Percentiles rank a stretch among this genome's conserved stretches.
Evolutionary conservation across 1,140 invertebrate genomes (phyloP).

Genomic region (Magallana angulata): DNA sequence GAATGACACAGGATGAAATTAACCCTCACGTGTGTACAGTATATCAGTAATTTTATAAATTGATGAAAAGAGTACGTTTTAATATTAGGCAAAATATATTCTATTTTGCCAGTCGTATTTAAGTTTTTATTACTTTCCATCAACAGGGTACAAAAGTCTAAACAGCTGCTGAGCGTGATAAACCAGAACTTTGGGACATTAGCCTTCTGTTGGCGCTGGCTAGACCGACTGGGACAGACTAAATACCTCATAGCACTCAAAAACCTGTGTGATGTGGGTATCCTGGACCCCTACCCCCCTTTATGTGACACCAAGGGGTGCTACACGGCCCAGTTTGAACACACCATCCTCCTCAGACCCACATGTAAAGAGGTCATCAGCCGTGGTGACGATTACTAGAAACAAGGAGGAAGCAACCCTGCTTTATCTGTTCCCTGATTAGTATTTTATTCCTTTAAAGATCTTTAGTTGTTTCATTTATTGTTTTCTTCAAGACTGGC

Average conservation of each 20-base stretch:
- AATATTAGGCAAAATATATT: too few species aligned
- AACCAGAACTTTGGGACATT: constrained; percentile 99
- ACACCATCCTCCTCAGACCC: constrained; percentile 97
- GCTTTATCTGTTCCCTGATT: background rate
- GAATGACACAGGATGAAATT: too few species aligned
- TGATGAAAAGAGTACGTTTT: too few species aligned
- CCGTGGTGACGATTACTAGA: constrained; percentile 95
- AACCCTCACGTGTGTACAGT: too few species aligned
- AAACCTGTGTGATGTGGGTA: constrained; percentile 93
- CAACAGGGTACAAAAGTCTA: constrained; percentile 85
- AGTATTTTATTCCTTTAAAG: too few species aligned
- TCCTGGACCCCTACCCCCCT: constrained; percentile 98
- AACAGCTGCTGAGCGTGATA: constrained; percentile 94
- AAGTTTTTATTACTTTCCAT: constrained; percentile 78
- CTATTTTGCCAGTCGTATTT: too few species aligned
- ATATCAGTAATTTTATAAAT: too few species aligned
- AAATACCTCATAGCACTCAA: constrained; percentile 99
- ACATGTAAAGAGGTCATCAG: constrained; percentile 99
- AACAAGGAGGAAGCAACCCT: background rate
- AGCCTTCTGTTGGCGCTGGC: constrained; percentile 99
- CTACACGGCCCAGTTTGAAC: constrained; percentile 99
- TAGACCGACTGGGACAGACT: constrained; percentile 96
- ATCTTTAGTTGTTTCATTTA: too few species aligned
- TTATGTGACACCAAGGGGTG: constrained; percentile 98
- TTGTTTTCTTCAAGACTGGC: too few species aligned